Evolutionary conservation across 1,140 invertebrate genomes (phyloP), one percentile per base, ranked within the genome.

Genomic region (Lepidurus couesii): DNA sequence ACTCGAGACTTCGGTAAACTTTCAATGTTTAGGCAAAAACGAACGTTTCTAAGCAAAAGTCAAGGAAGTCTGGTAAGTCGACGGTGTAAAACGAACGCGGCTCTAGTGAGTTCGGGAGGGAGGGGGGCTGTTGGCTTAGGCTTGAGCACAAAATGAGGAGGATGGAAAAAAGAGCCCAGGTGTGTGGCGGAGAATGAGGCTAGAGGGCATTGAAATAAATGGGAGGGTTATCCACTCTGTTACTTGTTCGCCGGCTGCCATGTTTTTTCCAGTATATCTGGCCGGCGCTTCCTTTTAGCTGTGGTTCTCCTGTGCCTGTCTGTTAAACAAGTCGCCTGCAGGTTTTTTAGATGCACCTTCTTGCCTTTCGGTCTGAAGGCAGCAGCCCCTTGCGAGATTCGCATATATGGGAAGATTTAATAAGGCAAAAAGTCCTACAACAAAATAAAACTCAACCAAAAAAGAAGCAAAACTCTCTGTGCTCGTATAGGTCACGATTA

Each of bases 201-300:
- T 65, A 65, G 21, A 16, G 47, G 47, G 47, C 47, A 65, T 65
- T 65, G 47, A 65, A 65, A 65, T 65, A 65, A 65, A 65, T 65
- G 47, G 47, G 47, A 11, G 13, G 53, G 16, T 65, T 65, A 65
- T 65, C 53, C 53, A 16, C 53, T 21, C 16, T 21, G 16, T 65
- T 21, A 7, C 21, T 65, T 65, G 16, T 65, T 65, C 21, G 6
- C 16, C 6, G 13, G 21, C 45, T 5, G 45, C 16, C 45, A 16
- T 13, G 53, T 13, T 65, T 65, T 65, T 65, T 21, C 6, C 53
- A 7, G 53, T 21, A 7, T 65, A 13, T 1, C 53, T 16, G 16
- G 53, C 16, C 53, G 53, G 53, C 53, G 16, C 21, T 7, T 13
- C 21, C 13, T 65, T 21, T n/a, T 21, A 13, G 21, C 53, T 65